Evolutionary conservation across 2,797 vertebrate species (phyloP).

Genomic region (Crotalus adamanteus): DNA sequence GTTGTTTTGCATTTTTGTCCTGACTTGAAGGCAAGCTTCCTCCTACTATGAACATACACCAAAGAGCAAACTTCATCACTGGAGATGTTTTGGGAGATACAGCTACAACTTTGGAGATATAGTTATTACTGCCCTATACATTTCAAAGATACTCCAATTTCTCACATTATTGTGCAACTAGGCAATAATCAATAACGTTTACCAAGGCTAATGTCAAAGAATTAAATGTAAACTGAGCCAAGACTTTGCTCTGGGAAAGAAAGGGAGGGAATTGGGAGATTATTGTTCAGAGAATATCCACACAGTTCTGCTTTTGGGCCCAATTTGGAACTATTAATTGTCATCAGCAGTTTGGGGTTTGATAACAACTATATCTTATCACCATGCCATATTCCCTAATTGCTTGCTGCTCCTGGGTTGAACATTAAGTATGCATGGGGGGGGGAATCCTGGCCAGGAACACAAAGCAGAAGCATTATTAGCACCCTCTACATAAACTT

Average conservation of each 20-base stretch:
- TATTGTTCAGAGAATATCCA: background rate
- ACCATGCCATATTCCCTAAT: conserved; percentile 44
- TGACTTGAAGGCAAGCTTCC: conserved; percentile 64
- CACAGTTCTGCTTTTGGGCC: conserved; percentile 23
- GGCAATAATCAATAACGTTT: background rate
- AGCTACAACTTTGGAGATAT: conserved; percentile 11
- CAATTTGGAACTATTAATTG: conserved; percentile 17
- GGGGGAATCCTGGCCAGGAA: conserved; percentile 57
- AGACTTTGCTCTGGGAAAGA: conserved; percentile 16
- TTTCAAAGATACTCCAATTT: background rate
- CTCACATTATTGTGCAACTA: background rate
- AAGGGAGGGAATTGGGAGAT: background rate
- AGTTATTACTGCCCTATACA: background rate
- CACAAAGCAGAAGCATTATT: conserved; percentile 68
- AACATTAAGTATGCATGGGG: conserved; percentile 39
- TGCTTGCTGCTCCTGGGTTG: conserved; percentile 44
- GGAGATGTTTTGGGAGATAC: conserved; percentile 46
- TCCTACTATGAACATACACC: conserved; percentile 52
- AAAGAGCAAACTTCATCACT: conserved; percentile 44
- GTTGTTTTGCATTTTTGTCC: conserved; percentile 87
- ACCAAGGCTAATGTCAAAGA: background rate
- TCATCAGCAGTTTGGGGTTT: conserved; percentile 25
- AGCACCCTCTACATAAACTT: conserved; percentile 75
- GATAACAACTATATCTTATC: conserved; percentile 61
- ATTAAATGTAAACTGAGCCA: conserved; percentile 42